Evolutionary conservation across 2,797 vertebrate genomes (phyloP), one percentile per base, ranked within the genome.

Genomic region (Peromyscus nudipes): DNA sequence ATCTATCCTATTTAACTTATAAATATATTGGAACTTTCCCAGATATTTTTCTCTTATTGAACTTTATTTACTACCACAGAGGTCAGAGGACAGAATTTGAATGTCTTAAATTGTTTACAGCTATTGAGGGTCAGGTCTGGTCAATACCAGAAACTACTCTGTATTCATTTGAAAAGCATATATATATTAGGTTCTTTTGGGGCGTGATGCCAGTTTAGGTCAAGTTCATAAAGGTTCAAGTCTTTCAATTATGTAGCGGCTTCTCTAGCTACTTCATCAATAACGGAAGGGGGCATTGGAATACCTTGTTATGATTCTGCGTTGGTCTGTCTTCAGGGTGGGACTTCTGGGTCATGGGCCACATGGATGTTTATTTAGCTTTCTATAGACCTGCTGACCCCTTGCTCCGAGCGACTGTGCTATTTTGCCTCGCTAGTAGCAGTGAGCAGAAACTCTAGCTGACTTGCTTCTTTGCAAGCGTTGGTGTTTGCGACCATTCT

Each of bases 1-100:
- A 93, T 82, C 3, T 55, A 21, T 69, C 29, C 77, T 77, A 60
- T 67, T 81, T 89, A 84, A 62, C 87, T 89, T 93, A 29, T 75
- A 84, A 43, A 23, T 92, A 40, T 75, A 69, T 76, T 25, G 21
- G 37, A 49, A 80, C 31, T 27, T 88, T 88, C 21, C 12, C 29
- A 76, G 89, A 55, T 80, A 89, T 17, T 13, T 34, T 89, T 89
- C 40, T 67, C 34, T 85, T 75, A 79, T 25, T 46, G 62, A 83
- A 14, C 55, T 92, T 49, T 79, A 89, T 92, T 49, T 79, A 89
- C 46, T 55, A 83, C 7, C 37, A 19, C 5, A 19, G 27, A 83
- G 64, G 49, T 43, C 73, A 92, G 31, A 80, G 55, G 77, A n/a
- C 23, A 43, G 37, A 65, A 29, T 57, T 60, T 60, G 12, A 31